phyloP scores from a whole-genome alignment of 2,888 invertebrate genomes.

The Trilocha varians region DNA sequence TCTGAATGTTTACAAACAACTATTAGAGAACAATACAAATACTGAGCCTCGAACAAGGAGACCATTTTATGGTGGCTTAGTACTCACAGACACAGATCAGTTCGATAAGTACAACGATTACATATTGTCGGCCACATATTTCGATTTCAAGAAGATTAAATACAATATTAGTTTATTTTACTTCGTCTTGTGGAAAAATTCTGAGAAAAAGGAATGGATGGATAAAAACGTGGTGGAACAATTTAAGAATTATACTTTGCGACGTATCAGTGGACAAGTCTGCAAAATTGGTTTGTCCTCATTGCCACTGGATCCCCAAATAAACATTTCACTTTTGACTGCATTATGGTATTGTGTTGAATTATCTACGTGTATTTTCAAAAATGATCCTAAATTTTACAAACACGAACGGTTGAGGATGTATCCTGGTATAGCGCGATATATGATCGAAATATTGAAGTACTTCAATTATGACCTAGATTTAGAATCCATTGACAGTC shows the following conservation, averaged over 20 bases:
- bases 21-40: conserved; percentile 17
- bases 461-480: conserved; percentile 25
- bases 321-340: conserved; percentile 20
- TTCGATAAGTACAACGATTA: conserved; percentile 40
- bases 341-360: conserved; percentile 37
- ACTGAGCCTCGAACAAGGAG: conserved; percentile 32
- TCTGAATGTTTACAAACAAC: conserved; percentile 30
- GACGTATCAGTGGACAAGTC: conserved; percentile 24
- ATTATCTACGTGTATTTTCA: conserved; percentile 27
- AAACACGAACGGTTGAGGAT: conserved; percentile 26
- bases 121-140: conserved; percentile 34
- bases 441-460: conserved; percentile 29
- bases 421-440: conserved; percentile 19
- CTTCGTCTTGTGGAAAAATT: conserved; percentile 32
- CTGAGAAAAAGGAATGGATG: conserved; percentile 38
- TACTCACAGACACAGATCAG: conserved; percentile 23
- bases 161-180: conserved; percentile 34
- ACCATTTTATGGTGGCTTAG: conserved; percentile 31
- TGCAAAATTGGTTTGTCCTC: conserved; percentile 32
- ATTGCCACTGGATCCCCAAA: conserved; percentile 28
- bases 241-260: conserved; percentile 28
- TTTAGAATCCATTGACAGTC: conserved; percentile 19
- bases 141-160: conserved; percentile 26
- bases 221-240: conserved; percentile 30
- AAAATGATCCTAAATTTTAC: conserved; percentile 22